Evolutionary conservation across 2,113 vertebrate species (phyloP).

Genomic region (Galemys pyrenaicus): DNA sequence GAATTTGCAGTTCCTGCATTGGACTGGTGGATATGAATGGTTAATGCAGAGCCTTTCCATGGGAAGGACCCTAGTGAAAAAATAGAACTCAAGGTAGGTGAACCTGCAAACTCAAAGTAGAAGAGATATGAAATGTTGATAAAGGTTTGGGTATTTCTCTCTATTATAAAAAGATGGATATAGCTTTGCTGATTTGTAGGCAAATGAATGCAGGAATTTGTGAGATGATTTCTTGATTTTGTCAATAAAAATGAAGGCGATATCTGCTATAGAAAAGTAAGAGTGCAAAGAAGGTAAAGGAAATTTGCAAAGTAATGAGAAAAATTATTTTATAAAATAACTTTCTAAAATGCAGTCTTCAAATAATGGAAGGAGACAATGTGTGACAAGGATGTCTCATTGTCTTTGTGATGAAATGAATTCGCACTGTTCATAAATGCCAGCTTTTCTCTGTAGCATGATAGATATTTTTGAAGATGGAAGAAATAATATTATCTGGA

Average conservation of each 20-base stretch:
- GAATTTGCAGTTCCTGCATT: accelerated
- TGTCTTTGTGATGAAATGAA: background rate
- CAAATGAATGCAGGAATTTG: background rate
- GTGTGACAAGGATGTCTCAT: background rate
- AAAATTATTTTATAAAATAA: background rate
- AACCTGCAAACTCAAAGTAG: background rate
- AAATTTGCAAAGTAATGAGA: background rate
- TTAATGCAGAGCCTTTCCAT: background rate
- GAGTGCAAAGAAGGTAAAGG: background rate
- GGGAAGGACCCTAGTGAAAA: background rate
- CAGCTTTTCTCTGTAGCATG: background rate
- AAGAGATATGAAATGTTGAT: background rate
- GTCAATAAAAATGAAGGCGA: background rate
- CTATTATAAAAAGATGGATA: background rate
- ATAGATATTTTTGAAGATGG: background rate
- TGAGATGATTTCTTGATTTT: background rate
- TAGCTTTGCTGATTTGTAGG: background rate
- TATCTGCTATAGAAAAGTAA: background rate
- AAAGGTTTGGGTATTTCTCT: background rate
- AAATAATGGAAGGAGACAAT: background rate
- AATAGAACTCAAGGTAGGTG: background rate
- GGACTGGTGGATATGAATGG: background rate
- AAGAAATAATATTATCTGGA: background rate
- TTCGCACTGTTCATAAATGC: background rate
- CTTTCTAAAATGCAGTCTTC: background rate